These are phyloP conservation scores for Nemapogon koenigi DNA, from an alignment of 2,888 invertebrate species.

Conservation along the genomic window DNA sequence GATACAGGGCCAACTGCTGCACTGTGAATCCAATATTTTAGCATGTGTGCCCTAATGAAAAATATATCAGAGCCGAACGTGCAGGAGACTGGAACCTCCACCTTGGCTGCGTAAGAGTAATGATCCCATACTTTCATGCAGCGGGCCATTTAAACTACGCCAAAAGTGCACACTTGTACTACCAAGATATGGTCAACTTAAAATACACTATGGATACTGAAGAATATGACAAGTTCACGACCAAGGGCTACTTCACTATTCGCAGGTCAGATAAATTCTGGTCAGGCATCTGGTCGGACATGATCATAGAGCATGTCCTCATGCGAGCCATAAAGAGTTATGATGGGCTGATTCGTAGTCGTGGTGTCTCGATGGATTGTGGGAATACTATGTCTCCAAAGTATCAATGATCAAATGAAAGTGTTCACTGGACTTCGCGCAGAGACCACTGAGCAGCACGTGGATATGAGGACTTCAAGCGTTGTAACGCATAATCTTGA, in stretches of 20 bases:
- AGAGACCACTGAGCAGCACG: too few species aligned
- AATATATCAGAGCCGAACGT: constrained; percentile 32
- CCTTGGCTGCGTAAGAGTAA: constrained; percentile 27
- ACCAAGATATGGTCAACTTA: constrained; percentile 25
- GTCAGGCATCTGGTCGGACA: constrained; percentile 20
- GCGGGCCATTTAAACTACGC: constrained; percentile 18
- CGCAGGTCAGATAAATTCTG: constrained; percentile 19
- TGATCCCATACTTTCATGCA: constrained; percentile 30
- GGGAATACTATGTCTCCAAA: too few species aligned
- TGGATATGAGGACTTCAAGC: constrained; percentile 23
- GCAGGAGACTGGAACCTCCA: constrained; percentile 33
- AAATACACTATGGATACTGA: constrained; percentile 20
- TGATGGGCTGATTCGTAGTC: constrained; percentile 17
- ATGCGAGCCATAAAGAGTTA: constrained; percentile 25
- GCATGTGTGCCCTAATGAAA: constrained; percentile 28
- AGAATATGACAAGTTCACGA: constrained; percentile 21
- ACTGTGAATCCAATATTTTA: constrained; percentile 29
- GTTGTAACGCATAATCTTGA: constrained; percentile 23
- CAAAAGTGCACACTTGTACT: constrained; percentile 24
- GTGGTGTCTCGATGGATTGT: constrained; percentile 1
- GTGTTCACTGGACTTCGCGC: too few species aligned
- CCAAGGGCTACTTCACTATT: constrained; percentile 22
- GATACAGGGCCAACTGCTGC: constrained; percentile 27
- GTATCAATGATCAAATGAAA: too few species aligned
- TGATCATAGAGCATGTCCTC: constrained; percentile 25